Evolutionary conservation across 2,888 invertebrate genomes (phyloP).

Genomic region (Aromia moschata): DNA sequence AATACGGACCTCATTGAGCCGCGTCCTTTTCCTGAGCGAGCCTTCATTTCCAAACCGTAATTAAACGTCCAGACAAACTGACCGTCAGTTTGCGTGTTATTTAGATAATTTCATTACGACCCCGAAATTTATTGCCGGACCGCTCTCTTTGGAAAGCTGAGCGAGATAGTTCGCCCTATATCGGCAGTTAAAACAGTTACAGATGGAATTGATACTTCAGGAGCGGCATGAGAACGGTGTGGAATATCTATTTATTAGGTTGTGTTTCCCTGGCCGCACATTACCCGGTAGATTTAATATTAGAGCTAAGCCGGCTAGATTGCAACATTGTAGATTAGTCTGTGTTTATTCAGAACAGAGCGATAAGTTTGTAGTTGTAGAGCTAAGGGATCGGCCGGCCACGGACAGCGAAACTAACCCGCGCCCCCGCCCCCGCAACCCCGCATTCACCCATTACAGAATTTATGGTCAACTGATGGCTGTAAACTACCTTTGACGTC

Average conservation of each 20-base stretch:
- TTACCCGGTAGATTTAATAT: conserved; percentile 54
- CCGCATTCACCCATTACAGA: conserved; percentile 43
- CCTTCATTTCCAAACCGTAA: too few species aligned
- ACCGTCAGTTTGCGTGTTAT: conserved; percentile 6
- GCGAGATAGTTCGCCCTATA: conserved; percentile 21
- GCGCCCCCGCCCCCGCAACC: conserved; percentile 25
- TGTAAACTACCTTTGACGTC: conserved; percentile 52
- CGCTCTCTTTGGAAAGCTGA: conserved; percentile 12
- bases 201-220: conserved; percentile 39
- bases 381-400: conserved; percentile 32
- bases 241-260: conserved; percentile 46
- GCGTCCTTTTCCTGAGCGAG: too few species aligned
- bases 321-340: conserved; percentile 60
- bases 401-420: conserved; percentile 34
- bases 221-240: conserved; percentile 27
- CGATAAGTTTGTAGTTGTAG: conserved; percentile 55
- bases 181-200: conserved; percentile 38
- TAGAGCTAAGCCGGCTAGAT: conserved; percentile 51
- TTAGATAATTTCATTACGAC: conserved; percentile 21
- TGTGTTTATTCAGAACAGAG: conserved; percentile 57
- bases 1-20: too few species aligned
- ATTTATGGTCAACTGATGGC: conserved; percentile 53
- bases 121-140: conserved; percentile 12
- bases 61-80: too few species aligned
- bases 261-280: conserved; percentile 46